Conservation (phyloP, 1,140 invertebrate genomes). For the Phortica variegata region DNA sequence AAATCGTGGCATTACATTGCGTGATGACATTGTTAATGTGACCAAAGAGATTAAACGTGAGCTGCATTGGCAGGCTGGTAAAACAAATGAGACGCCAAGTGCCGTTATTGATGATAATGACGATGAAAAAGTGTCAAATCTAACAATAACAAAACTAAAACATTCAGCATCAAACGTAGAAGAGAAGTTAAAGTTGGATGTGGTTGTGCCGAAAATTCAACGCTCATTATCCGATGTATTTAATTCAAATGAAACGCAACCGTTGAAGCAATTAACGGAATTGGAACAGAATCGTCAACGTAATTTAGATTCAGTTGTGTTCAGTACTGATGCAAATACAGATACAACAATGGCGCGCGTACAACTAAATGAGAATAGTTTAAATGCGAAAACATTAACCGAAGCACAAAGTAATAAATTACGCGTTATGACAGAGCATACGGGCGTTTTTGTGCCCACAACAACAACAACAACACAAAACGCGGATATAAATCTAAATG, state of each 20-base stretch:
- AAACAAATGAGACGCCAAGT: too few species aligned
- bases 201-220: conserved; percentile 1
- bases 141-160: not conserved
- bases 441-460: too few species aligned
- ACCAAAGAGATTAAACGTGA: not conserved
- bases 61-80: not conserved
- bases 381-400: conserved; percentile 24
- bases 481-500: conserved; percentile 42
- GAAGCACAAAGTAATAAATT: conserved; percentile 54
- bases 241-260: conserved; percentile 21
- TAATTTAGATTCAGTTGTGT: conserved; percentile 27
- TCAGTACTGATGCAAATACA: too few species aligned
- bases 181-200: too few species aligned
- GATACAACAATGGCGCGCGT: conserved; percentile 23
- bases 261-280: not conserved
- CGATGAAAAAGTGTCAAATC: not conserved
- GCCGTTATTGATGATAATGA: not conserved
- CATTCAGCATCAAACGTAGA: not conserved
- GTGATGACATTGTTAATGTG: not conserved
- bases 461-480: not conserved
- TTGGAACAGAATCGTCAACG: conserved; percentile 24
- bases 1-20: not conserved
- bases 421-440: conserved; percentile 45
- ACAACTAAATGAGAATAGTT: conserved; percentile 6
- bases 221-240: conserved; percentile 17